phyloP scores from a whole-genome alignment of 2,113 vertebrate species.

The Petromus typicus region DNA sequence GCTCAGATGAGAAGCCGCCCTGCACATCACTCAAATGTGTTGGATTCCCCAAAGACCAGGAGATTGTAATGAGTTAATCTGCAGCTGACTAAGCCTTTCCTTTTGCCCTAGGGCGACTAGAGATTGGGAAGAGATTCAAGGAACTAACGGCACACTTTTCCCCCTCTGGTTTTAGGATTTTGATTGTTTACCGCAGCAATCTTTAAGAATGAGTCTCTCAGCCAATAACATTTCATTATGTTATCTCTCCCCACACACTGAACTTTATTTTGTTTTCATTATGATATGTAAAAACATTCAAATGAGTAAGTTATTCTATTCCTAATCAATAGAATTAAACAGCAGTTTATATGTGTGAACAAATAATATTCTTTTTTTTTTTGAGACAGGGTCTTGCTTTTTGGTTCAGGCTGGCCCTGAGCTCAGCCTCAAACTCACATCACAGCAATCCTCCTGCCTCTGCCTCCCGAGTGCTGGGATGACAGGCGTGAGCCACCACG shows the following conservation, averaged over 20 bases:
- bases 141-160: background rate
- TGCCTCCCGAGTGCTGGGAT: too few relatives aligned
- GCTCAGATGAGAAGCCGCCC: background rate
- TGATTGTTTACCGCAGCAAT: background rate
- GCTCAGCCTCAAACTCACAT: too few relatives aligned
- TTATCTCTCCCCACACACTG: constrained; percentile 59
- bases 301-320: constrained; percentile 71
- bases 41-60: background rate
- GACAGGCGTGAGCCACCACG: too few relatives aligned
- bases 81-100: background rate
- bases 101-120: background rate
- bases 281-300: constrained; percentile 69
- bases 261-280: constrained; percentile 79
- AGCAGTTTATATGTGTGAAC: constrained; percentile 63
- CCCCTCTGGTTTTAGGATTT: background rate
- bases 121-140: background rate
- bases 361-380: constrained; percentile 74
- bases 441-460: too few relatives aligned
- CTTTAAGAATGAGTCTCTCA: constrained; percentile 31
- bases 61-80: background rate
- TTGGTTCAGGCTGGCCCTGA: too few relatives aligned
- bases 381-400: too few relatives aligned
- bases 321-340: constrained; percentile 72
- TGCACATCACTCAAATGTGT: background rate
- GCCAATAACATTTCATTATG: constrained; percentile 71